These are phyloP conservation scores for Accipiter superciliosus DNA, from an alignment of 2,797 vertebrate genomes.

Conservation along the genomic window DNA sequence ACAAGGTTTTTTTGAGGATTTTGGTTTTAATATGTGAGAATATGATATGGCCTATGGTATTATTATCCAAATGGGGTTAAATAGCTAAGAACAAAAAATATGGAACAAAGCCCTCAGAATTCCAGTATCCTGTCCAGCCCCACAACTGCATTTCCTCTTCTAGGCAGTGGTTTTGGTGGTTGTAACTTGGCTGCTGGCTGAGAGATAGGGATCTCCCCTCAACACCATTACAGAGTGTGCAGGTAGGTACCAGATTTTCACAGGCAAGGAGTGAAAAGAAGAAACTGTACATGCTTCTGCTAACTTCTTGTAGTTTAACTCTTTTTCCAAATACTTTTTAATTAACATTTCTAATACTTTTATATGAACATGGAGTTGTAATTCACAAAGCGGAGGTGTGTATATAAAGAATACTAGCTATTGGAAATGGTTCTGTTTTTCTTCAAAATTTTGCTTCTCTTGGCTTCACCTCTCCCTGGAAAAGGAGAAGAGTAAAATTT, in stretches of 20 bases:
- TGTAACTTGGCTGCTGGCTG: not conserved
- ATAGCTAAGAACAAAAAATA: not conserved
- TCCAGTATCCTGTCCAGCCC: not conserved
- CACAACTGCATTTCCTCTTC: not conserved
- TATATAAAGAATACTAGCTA: not conserved
- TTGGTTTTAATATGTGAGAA: not conserved
- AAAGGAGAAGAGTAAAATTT: not conserved
- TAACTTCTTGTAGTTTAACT: not conserved
- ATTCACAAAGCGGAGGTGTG: not conserved
- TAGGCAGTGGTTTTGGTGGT: not conserved
- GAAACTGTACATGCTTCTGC: not conserved
- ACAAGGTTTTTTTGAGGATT: not conserved
- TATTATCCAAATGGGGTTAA: not conserved
- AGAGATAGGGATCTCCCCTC: not conserved
- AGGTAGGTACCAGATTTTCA: conserved; percentile 5
- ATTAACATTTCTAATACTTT: not conserved
- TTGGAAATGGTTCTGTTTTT: not conserved
- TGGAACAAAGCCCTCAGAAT: not conserved
- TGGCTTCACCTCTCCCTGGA: not conserved
- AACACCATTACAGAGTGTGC: not conserved
- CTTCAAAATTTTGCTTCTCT: not conserved
- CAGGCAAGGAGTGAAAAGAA: not conserved
- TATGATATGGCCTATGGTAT: not conserved
- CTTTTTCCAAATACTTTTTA: not conserved
- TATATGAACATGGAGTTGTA: not conserved